A percentile compares a stretch with the other conserved stretches of the same genome.
Evolutionary conservation across 1,140 invertebrate species (phyloP).

Genomic region (Drosophila serrata): DNA sequence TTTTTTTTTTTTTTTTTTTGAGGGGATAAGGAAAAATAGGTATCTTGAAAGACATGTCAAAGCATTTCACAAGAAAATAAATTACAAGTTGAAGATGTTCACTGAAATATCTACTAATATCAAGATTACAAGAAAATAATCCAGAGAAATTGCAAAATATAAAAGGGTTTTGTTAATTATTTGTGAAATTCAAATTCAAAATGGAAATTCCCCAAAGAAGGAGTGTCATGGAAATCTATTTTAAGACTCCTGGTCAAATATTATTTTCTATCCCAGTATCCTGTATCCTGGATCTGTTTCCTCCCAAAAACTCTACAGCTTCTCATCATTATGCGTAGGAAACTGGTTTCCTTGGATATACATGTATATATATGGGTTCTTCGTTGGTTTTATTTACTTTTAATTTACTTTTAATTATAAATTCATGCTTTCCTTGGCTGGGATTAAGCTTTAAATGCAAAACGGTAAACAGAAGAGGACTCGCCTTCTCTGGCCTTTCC

Average conservation of each 20-base stretch:
- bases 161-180: neutral
- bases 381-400: conserved; percentile 77
- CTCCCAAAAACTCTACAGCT: neutral
- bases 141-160: no score
- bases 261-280: conserved; percentile 18
- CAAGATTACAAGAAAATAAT: neutral
- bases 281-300: neutral
- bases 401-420: conserved; percentile 84
- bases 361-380: conserved; percentile 12
- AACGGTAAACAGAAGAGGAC: conserved; percentile 71
- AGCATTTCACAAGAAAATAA: conserved; percentile 1
- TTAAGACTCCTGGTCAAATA: conserved; percentile 31
- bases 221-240: neutral
- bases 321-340: conserved; percentile 24
- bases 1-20: conserved; percentile 2
- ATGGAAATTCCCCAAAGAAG: neutral
- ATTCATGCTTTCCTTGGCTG: conserved; percentile 78
- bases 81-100: neutral
- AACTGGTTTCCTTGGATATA: conserved; percentile 21
- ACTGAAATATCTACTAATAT: neutral
- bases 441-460: conserved; percentile 79
- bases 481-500: neutral
- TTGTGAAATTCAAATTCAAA: conserved; percentile 4
- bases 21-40: neutral
- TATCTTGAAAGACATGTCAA: neutral